Evolutionary conservation across 2,888 invertebrate genomes (phyloP).

Genomic region (Aphrophora alni): DNA sequence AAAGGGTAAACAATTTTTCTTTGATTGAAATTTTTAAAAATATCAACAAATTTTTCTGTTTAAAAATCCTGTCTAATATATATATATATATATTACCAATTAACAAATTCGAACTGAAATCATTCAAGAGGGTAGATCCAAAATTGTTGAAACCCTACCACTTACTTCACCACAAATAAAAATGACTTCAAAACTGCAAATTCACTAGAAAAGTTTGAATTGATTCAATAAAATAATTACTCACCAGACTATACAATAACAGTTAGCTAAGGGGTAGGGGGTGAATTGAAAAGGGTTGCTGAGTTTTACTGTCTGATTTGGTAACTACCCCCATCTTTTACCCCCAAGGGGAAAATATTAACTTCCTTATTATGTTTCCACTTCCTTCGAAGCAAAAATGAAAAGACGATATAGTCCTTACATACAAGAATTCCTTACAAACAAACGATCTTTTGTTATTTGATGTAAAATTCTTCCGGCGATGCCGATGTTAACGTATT

Average conservation of each 20-base stretch:
- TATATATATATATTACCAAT: too few species aligned
- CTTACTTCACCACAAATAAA: too few species aligned
- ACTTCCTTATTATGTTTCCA: neutral
- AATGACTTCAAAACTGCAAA: too few species aligned
- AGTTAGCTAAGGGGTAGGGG: neutral
- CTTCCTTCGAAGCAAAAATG: neutral
- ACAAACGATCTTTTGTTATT: neutral
- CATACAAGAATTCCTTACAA: neutral
- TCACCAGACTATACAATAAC: neutral
- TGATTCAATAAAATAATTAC: neutral
- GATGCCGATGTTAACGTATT: neutral
- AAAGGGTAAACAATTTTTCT: too few species aligned
- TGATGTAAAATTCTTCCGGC: neutral
- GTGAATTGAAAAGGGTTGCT: neutral
- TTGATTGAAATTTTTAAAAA: too few species aligned
- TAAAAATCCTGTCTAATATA: too few species aligned
- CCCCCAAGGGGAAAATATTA: neutral
- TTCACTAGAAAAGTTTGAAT: too few species aligned
- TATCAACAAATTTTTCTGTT: too few species aligned
- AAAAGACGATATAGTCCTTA: neutral
- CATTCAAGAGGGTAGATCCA: too few species aligned
- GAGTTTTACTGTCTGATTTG: slow-evolving; percentile 3
- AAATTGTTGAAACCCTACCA: too few species aligned
- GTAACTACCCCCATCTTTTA: neutral
- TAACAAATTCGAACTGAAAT: too few species aligned